Base-by-base conservation (phyloP, 2,113 vertebrate species). In the Etheostoma cragini region DNA sequence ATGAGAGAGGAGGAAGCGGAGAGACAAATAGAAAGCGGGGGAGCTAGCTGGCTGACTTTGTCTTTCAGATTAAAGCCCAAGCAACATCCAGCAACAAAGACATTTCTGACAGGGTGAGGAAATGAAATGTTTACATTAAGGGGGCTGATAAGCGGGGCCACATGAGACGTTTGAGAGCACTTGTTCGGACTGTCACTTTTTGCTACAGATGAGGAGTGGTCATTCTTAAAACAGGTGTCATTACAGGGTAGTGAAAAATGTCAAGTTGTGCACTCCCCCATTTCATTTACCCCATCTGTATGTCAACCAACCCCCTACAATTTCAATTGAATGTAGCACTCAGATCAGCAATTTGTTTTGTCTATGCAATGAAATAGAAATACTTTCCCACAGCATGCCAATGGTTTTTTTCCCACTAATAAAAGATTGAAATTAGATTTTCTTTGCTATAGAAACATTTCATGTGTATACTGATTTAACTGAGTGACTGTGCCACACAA, bases 81-180 rank as follows among this genome's bases (percentile, higher is more conserved):
- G 88, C 87, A 90, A 92, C 91, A 84, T 85, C 49, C 69, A 47
- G 70, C 71, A 80, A 95, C 91, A 95, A 95, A 94, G 93, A 92
- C 85, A 42, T 79, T 60, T 86, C 49, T 89, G 93, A 94, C 92
- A 94, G 91, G 91, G 73, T 76, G 89, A 95, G 95, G 95, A 95
- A 96, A 96, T 95, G 76, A 95, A 95, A 95, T 95, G 94, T 95
- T 94, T 93, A 91, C 94, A 86, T 89, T 87, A 78, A 72, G 80
- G 67, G 46, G 64, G 81, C 81, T 87, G 92, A 93, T 86, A 89
- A 92, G 91, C 83, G 83, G 89, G 82, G 64, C 77, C 87, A 84
- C 72, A 81, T 65, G 80, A 88, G 83, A 72, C 79, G 58, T 83
- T 89, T 33, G 56, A 83, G 81, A 73, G 78, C 65, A 85, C 88